A percentile compares a stretch with the other conserved stretches of the same genome.
Conservation (phyloP, 2,888 invertebrate species). For the Athripsodes cinereus region DNA sequence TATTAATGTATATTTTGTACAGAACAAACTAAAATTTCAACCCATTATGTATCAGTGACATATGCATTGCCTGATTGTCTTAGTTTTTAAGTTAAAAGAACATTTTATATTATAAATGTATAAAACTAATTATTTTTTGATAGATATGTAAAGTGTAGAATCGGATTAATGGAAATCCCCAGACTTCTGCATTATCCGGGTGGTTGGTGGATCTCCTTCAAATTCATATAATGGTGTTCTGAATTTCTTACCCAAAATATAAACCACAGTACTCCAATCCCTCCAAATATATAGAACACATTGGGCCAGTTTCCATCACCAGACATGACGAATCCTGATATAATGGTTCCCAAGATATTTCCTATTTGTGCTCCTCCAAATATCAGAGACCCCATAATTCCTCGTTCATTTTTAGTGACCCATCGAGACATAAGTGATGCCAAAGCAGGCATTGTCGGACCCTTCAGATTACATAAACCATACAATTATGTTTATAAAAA, state of each 20-base stretch:
- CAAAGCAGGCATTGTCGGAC: slow-evolving; percentile 56
- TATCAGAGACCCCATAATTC: slow-evolving; percentile 52
- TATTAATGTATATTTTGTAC: not conserved
- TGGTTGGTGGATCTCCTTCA: too few species aligned
- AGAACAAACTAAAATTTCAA: not conserved
- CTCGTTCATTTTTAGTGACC: slow-evolving; percentile 53
- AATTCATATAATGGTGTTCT: too few species aligned
- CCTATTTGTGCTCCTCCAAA: slow-evolving; percentile 54
- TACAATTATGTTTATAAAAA: not conserved
- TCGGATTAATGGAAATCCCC: too few species aligned
- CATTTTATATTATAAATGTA: too few species aligned
- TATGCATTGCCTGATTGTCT: too few species aligned
- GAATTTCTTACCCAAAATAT: slow-evolving; percentile 40
- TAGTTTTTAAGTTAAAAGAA: too few species aligned
- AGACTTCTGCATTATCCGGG: too few species aligned
- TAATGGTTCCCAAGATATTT: slow-evolving; percentile 46
- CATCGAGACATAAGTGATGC: slow-evolving; percentile 53
- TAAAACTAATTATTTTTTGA: too few species aligned
- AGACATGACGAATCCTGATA: slow-evolving; percentile 44
- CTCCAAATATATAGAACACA: slow-evolving; percentile 54
- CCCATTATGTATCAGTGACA: too few species aligned
- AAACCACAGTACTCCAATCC: slow-evolving; percentile 49
- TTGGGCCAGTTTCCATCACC: slow-evolving; percentile 49
- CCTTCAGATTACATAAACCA: slow-evolving; percentile 34
- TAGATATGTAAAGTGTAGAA: too few species aligned